A percentile compares a stretch with the other conserved stretches of the same genome.
These are phyloP conservation scores for Cataglyphis livida DNA, from an alignment of 2,888 invertebrate species.

Conservation along the genomic window DNA sequence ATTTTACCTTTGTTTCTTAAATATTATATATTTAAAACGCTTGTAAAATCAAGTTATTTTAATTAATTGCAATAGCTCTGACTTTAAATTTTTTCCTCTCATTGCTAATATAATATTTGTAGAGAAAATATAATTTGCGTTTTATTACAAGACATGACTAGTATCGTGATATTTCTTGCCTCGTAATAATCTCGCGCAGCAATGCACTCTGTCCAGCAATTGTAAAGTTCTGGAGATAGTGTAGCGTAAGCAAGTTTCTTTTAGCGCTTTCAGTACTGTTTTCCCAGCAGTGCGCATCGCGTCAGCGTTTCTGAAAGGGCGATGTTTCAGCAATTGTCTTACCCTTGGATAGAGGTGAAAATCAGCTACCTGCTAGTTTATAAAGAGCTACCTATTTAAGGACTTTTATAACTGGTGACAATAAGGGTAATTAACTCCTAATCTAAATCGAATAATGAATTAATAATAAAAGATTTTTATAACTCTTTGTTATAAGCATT, in stretches of 20 bases:
- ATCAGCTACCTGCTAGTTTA: slow-evolving; percentile 15
- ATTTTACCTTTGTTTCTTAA: background rate
- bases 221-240: slow-evolving; percentile 41
- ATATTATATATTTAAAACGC: background rate
- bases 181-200: slow-evolving; percentile 21
- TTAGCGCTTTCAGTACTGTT: slow-evolving; percentile 47
- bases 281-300: slow-evolving; percentile 23
- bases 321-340: slow-evolving; percentile 44
- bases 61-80: background rate
- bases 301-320: slow-evolving; percentile 47
- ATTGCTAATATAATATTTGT: background rate
- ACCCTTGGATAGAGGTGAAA: slow-evolving; percentile 1
- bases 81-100: background rate
- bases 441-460: slow-evolving; percentile 3
- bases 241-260: slow-evolving; percentile 48
- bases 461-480: background rate
- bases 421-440: background rate
- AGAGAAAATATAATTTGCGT: background rate
- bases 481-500: background rate
- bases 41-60: background rate
- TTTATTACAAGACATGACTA: slow-evolving; percentile 6
- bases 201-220: slow-evolving; percentile 23
- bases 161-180: background rate
- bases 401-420: background rate
- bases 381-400: slow-evolving; percentile 3